phyloP scores from a whole-genome alignment of 2,888 invertebrate genomes.

The Cephus sareptanus region DNA sequence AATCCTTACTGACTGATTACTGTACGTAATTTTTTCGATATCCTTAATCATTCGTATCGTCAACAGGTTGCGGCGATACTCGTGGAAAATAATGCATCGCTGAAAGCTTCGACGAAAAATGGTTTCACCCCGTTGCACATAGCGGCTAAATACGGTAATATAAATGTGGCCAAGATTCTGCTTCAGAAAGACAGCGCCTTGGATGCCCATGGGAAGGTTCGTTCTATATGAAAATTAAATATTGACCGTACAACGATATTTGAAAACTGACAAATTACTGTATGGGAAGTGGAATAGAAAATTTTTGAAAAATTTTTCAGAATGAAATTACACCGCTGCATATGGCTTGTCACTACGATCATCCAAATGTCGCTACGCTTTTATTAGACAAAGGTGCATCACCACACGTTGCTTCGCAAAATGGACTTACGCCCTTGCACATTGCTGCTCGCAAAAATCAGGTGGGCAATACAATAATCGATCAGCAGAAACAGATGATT shows the following conservation, averaged over 20 bases:
- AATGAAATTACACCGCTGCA: constrained; percentile 96
- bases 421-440: constrained; percentile 97
- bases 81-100: constrained; percentile 89
- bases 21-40: constrained; percentile 7
- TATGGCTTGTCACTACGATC: constrained; percentile 97
- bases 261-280: neutral
- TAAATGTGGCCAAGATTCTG: constrained; percentile 86
- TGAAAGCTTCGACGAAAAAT: constrained; percentile 93
- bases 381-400: constrained; percentile 94
- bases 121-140: constrained; percentile 97
- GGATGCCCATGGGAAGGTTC: constrained; percentile 86
- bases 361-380: constrained; percentile 88
- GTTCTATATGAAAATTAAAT: neutral
- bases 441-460: constrained; percentile 98
- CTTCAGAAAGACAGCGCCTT: constrained; percentile 89
- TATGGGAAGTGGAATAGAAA: no score
- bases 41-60: neutral
- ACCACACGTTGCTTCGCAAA: constrained; percentile 94
- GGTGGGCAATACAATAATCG: constrained; percentile 56
- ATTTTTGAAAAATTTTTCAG: constrained; percentile 55
- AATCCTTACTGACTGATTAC: constrained; percentile 6
- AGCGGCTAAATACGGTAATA: constrained; percentile 97
- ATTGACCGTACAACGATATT: neutral
- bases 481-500: neutral
- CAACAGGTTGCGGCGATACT: constrained; percentile 84